Evolutionary conservation across 2,113 vertebrate species (phyloP).

Genomic region (Centrocercus urophasianus): DNA sequence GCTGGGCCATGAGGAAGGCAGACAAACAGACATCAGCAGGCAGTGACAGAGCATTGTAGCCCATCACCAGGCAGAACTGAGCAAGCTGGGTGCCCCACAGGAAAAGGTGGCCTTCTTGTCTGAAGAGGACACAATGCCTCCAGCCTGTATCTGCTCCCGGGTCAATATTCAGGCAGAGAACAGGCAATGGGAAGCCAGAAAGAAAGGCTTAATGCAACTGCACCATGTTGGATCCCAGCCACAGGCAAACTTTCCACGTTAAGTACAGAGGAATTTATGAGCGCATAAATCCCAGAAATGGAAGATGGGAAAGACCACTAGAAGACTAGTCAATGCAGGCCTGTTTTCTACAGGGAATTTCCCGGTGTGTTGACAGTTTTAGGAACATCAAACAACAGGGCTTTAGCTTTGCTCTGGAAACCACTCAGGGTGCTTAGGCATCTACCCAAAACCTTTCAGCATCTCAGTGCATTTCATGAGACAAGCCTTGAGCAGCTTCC

Average conservation of each 20-base stretch:
- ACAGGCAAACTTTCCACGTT: not conserved
- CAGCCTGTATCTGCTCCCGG: not conserved
- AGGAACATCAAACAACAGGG: slow-evolving; percentile 44
- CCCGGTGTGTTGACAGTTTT: not conserved
- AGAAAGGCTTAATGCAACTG: not conserved
- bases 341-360: slow-evolving; percentile 33
- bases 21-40: not conserved
- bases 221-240: slow-evolving; percentile 9
- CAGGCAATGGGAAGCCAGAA: not conserved
- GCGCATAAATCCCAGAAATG: slow-evolving; percentile 8
- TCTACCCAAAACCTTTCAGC: not conserved
- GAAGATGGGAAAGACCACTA: slow-evolving; percentile 35
- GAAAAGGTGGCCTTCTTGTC: not conserved
- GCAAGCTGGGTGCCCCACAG: not conserved
- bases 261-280: slow-evolving; percentile 17
- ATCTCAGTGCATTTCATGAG: rapidly evolving
- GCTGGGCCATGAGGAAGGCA: not conserved
- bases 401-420: slow-evolving; percentile 32
- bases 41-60: not conserved
- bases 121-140: not conserved
- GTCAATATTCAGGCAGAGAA: not conserved
- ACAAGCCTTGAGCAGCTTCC: not conserved
- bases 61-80: not conserved
- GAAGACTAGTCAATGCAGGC: slow-evolving; percentile 48
- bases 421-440: not conserved